Evolutionary conservation across 2,113 vertebrate species (phyloP).

Genomic region (Callipepla squamata): DNA sequence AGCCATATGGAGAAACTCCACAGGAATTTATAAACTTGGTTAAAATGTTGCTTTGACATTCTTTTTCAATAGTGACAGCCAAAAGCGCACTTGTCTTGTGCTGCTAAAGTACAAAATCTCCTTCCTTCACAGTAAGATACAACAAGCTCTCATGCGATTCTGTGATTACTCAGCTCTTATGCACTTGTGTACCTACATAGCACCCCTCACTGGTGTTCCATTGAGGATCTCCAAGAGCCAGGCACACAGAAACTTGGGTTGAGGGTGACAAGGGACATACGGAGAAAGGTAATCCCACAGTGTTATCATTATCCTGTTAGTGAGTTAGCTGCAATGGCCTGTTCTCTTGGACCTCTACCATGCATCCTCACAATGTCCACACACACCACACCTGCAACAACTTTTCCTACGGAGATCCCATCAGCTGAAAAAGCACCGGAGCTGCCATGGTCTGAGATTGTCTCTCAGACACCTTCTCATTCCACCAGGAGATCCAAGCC

Average conservation of each 20-base stretch:
- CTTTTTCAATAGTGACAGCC: background rate
- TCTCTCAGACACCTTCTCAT: background rate
- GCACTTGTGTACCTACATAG: background rate
- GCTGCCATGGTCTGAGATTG: background rate
- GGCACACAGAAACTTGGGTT: background rate
- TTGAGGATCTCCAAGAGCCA: background rate
- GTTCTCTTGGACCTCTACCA: background rate
- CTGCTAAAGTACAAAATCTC: background rate
- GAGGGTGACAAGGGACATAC: accelerated
- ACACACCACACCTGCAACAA: accelerated
- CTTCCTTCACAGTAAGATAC: background rate
- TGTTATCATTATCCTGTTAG: background rate
- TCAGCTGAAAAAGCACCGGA: background rate
- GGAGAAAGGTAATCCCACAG: background rate
- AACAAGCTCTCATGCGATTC: background rate
- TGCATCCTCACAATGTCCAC: accelerated
- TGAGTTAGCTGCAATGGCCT: accelerated
- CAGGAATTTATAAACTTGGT: background rate
- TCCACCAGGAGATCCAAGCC: background rate
- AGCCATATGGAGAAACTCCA: background rate
- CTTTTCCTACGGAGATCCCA: background rate
- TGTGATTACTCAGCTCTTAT: background rate
- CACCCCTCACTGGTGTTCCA: background rate
- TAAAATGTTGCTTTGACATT: background rate
- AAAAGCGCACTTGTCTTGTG: background rate